phyloP scores from a whole-genome alignment of 2,888 invertebrate species.

The Trissoscelio sp. region DNA sequence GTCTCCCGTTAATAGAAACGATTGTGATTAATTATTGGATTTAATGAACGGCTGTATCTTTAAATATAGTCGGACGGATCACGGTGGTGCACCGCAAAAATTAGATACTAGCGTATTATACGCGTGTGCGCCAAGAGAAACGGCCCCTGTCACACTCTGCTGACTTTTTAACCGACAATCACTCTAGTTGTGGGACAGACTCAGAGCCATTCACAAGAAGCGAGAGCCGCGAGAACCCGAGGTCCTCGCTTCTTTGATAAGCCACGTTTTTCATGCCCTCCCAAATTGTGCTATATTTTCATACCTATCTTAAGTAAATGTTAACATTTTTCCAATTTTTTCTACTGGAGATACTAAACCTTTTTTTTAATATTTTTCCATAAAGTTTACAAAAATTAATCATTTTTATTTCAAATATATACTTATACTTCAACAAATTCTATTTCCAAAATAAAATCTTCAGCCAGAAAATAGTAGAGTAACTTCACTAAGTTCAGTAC shows the following conservation, averaged over 20 bases:
- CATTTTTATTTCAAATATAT: too few relatives aligned
- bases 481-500: constrained; percentile 66
- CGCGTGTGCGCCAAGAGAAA: constrained; percentile 75
- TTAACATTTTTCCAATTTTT: too few relatives aligned
- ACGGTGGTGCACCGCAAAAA: constrained; percentile 81
- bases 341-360: too few relatives aligned
- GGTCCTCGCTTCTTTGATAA: constrained; percentile 60
- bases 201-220: constrained; percentile 66
- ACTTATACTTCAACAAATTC: too few relatives aligned
- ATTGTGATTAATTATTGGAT: constrained; percentile 83
- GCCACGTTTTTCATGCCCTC: constrained; percentile 20
- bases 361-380: too few relatives aligned
- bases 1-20: constrained; percentile 82
- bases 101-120: constrained; percentile 81
- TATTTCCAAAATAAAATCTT: too few relatives aligned
- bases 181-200: constrained; percentile 79
- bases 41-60: constrained; percentile 82
- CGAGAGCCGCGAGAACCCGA: constrained; percentile 58
- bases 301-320: neutral
- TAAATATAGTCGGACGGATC: constrained; percentile 78
- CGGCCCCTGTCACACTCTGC: constrained; percentile 80
- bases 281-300: constrained; percentile 24
- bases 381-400: too few relatives aligned
- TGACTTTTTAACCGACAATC: constrained; percentile 82
- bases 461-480: too few relatives aligned